Conservation (phyloP, 1,140 invertebrate genomes). For the Zophobas morio region DNA sequence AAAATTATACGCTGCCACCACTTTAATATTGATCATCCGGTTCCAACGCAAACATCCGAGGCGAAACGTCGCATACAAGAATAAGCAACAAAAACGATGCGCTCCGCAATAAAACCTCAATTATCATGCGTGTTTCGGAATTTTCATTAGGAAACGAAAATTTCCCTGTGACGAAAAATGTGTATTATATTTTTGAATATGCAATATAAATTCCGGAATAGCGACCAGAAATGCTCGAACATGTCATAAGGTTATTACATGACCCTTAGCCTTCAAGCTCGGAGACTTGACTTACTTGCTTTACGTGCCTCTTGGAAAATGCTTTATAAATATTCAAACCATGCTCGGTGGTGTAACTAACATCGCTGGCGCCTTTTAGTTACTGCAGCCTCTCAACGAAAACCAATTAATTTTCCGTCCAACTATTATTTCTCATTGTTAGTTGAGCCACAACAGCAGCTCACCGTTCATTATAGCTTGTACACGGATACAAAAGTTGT, state of each 20-base stretch:
- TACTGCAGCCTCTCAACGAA: constrained; percentile 29
- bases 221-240: constrained; percentile 45
- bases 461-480: background rate
- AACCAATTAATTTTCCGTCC: constrained; percentile 36
- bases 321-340: constrained; percentile 46
- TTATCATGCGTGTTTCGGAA: background rate
- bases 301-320: constrained; percentile 41
- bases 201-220: constrained; percentile 44
- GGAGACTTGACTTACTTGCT: constrained; percentile 45
- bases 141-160: constrained; percentile 6
- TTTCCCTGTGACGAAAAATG: constrained; percentile 18
- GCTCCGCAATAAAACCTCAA: constrained; percentile 10
- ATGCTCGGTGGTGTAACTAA: constrained; percentile 43
- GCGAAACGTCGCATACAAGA: background rate
- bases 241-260: constrained; percentile 45
- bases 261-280: constrained; percentile 33
- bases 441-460: background rate
- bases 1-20: background rate
- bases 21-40: background rate
- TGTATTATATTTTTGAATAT: constrained; percentile 40
- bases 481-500: too few relatives aligned
- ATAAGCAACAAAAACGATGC: constrained; percentile 1
- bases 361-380: constrained; percentile 33
- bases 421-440: constrained; percentile 1
- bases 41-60: background rate